These are phyloP conservation scores for Cecropterus lyciades DNA, from an alignment of 1,140 invertebrate genomes.

Conservation along the genomic window DNA sequence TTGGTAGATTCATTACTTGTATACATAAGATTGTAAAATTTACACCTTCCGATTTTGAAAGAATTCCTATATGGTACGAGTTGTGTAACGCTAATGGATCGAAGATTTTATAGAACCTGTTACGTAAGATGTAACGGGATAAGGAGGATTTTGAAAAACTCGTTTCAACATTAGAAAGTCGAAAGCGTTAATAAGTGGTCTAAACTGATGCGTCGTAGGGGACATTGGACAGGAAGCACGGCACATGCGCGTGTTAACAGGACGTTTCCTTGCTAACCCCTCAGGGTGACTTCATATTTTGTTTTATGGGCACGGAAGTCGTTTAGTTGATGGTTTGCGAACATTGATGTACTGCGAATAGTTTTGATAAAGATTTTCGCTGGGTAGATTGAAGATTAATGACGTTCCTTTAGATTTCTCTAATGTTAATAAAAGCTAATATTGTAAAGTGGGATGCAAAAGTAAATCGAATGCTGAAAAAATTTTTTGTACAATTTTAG, in stretches of 20 bases:
- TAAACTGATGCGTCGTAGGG: constrained; percentile 48
- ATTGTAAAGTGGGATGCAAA: too few species aligned
- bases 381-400: too few species aligned
- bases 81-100: neutral
- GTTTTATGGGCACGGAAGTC: constrained; percentile 32
- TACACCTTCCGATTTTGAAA: too few species aligned
- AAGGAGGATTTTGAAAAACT: constrained; percentile 26
- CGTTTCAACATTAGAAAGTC: constrained; percentile 44
- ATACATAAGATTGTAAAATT: too few species aligned
- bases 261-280: constrained; percentile 64
- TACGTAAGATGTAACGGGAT: constrained; percentile 8
- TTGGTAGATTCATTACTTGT: too few species aligned
- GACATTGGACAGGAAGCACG: constrained; percentile 68
- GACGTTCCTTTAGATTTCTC: too few species aligned
- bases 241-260: constrained; percentile 69
- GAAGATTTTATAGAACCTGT: neutral
- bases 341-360: neutral
- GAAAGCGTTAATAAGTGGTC: constrained; percentile 54
- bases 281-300: constrained; percentile 39
- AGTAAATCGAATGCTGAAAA: too few species aligned
- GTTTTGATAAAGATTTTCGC: neutral
- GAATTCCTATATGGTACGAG: too few species aligned
- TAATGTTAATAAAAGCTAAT: too few species aligned
- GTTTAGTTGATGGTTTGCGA: constrained; percentile 10
- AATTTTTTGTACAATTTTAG: too few species aligned